Base-by-base conservation (phyloP, 2,888 invertebrate species). In the Oasisia sp. region DNA sequence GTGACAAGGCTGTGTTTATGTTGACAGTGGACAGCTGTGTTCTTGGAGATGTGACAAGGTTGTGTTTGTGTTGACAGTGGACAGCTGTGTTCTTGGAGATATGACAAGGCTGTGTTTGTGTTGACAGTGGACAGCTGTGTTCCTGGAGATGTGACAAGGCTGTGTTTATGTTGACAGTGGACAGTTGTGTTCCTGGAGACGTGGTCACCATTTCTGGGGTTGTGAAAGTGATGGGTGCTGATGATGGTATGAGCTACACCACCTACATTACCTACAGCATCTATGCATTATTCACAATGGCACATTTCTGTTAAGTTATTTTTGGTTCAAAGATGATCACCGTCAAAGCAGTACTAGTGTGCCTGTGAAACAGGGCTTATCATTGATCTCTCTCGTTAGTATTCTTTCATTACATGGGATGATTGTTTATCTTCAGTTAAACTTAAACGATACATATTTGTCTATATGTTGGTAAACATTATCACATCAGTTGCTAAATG, bases 161-260 rank as follows among this genome's bases (percentile, higher is more conserved):
- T 74, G 74, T 74, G 74, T 74, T 19, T 91, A 27, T 50, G 32
- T 91, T 32, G 32, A 44, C 94, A 96, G 98, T 98, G 0, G 98
- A 98, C 94, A 97, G 97, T 44, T 98, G 98, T 94, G 97, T 98
- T 94, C 98, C 99, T 19, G 99, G 99, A 1, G 98, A 99, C 97
- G 98, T 98, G 94, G 97, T 99, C 0, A 98, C 98, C 27, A 97
- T 99, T 14, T 98, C 98, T 92, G 99, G 99, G 58, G 97, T 98
- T 93, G 97, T 99, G 32, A 98, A 98, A 93, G 96, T 96, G 8
- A 95, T 95, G 94, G 95, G 94, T 93, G 94, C 95, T 4, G 95
- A 95, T 93, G 95, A 96, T 94, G 95, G 95, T 96, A 93, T 93
- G 93, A 32, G 4, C 27, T 14, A 12, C 19, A 92, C 45, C 9